phyloP scores from a whole-genome alignment of 2,797 vertebrate species.

The Remorina albescens region DNA sequence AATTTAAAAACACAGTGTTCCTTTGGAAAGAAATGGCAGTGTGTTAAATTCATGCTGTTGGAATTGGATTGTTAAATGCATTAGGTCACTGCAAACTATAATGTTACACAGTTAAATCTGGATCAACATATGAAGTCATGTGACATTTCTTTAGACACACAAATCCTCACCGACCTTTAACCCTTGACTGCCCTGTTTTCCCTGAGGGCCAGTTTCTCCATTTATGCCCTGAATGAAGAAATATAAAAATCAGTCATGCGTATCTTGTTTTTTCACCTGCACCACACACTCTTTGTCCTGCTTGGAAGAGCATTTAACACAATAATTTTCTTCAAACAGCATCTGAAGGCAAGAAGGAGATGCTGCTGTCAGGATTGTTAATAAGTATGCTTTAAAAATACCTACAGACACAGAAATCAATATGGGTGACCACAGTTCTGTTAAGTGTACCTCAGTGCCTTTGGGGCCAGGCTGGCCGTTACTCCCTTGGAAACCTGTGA shows the following conservation, averaged over 20 bases:
- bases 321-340: not conserved
- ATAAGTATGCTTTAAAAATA: not conserved
- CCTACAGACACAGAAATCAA: not conserved
- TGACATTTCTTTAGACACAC: constrained; percentile 34
- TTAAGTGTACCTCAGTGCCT: constrained; percentile 84
- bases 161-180: constrained; percentile 84
- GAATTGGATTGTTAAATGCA: not conserved
- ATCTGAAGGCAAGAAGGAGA: not conserved
- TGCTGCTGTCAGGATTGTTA: not conserved
- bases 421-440: not conserved
- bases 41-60: not conserved
- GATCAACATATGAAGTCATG: constrained; percentile 53
- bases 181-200: constrained; percentile 82
- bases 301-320: constrained; percentile 4
- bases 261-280: constrained; percentile 8
- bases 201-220: constrained; percentile 83
- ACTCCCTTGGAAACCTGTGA: constrained; percentile 84
- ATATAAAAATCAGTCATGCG: constrained; percentile 49
- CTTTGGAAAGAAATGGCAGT: not conserved
- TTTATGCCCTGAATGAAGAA: constrained; percentile 80
- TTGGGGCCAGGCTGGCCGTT: constrained; percentile 80
- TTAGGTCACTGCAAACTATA: constrained; percentile 12
- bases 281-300: not conserved
- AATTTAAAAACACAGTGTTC: not conserved
- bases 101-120: constrained; percentile 30